phyloP scores from a whole-genome alignment of 2,888 invertebrate species.

The Coecobrya sp. region DNA sequence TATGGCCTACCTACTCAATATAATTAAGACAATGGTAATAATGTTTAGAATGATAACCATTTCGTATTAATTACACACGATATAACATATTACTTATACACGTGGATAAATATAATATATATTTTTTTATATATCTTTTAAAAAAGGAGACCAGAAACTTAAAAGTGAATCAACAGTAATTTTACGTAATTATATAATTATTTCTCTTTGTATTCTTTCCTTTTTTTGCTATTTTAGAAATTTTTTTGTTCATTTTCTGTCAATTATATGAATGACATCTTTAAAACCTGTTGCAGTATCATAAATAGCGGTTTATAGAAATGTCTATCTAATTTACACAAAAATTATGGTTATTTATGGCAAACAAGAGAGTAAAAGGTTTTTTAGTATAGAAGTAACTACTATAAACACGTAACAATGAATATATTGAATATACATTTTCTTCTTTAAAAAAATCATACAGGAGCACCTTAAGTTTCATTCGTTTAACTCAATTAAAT shows the following conservation, averaged over 20 bases:
- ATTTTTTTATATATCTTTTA: neutral
- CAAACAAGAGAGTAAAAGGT: slow-evolving; percentile 20
- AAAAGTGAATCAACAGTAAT: slow-evolving; percentile 5
- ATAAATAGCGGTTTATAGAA: slow-evolving; percentile 15
- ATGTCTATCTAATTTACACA: slow-evolving; percentile 9
- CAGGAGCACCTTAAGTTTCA: slow-evolving; percentile 70
- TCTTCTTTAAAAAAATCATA: neutral
- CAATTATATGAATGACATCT: slow-evolving; percentile 5
- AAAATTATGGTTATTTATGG: neutral
- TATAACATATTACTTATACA: neutral
- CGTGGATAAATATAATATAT: slow-evolving; percentile 20
- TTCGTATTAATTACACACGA: neutral
- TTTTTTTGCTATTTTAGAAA: slow-evolving; percentile 18
- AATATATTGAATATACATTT: slow-evolving; percentile 4
- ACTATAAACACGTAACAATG: slow-evolving; percentile 9
- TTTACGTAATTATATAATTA: neutral
- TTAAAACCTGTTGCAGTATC: slow-evolving; percentile 17
- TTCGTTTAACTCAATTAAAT: slow-evolving; percentile 55
- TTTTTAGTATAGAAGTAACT: too few relatives aligned
- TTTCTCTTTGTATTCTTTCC: slow-evolving; percentile 17
- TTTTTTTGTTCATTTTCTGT: slow-evolving; percentile 12
- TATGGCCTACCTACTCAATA: neutral
- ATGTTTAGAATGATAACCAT: slow-evolving; percentile 24
- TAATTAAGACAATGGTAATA: slow-evolving; percentile 30
- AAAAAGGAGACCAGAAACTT: slow-evolving; percentile 27